Percentiles rank a stretch among this genome's conserved stretches.
Evolutionary conservation across 2,797 vertebrate species (phyloP).

Genomic region (Dipus sagitta): DNA sequence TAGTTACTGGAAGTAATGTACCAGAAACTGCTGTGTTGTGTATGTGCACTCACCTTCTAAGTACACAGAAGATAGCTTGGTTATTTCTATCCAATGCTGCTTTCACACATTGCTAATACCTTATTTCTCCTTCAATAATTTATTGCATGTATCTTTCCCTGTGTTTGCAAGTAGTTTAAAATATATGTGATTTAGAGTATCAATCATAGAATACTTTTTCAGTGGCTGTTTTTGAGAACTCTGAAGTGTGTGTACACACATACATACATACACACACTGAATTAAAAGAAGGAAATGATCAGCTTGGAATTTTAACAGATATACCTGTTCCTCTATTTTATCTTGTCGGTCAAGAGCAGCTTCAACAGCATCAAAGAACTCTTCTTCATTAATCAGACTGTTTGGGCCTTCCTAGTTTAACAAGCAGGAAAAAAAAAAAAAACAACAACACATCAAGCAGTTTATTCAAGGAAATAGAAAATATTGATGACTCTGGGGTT

Average conservation of each 20-base stretch:
- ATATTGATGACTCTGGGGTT: constrained; percentile 27
- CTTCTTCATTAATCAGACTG: constrained; percentile 97
- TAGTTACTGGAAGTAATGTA: background rate
- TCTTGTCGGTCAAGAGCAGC: constrained; percentile 97
- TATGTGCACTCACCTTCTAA: constrained; percentile 25
- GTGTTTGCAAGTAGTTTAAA: constrained; percentile 47
- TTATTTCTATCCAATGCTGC: constrained; percentile 7
- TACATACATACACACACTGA: background rate
- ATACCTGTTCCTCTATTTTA: constrained; percentile 97
- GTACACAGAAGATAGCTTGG: background rate
- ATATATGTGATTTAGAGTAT: background rate
- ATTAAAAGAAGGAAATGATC: background rate
- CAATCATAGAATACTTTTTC: background rate
- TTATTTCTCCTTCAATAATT: constrained; percentile 27
- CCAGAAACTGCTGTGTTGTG: background rate
- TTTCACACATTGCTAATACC: background rate
- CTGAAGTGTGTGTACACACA: background rate
- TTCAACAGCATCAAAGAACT: constrained; percentile 98
- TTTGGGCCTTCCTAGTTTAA: constrained; percentile 93
- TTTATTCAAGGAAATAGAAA: constrained; percentile 60
- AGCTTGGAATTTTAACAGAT: constrained; percentile 52
- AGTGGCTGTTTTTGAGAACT: background rate
- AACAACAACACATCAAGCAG: background rate
- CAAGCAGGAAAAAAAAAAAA: background rate
- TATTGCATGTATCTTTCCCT: background rate